Conservation (phyloP, 1,140 invertebrate species). For the Orius laevigatus region DNA sequence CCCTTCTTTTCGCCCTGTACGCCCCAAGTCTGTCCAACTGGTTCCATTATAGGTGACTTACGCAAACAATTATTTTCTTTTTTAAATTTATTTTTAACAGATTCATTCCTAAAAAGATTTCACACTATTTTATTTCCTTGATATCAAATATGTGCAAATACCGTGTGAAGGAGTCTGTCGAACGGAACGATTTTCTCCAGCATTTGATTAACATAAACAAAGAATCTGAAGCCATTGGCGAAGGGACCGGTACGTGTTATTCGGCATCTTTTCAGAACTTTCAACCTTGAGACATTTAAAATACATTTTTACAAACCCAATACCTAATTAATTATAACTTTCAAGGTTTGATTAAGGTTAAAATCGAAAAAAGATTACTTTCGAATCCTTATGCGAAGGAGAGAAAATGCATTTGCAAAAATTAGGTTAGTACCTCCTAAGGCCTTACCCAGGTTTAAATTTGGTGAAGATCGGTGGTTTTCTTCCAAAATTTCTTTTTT, state of each 20-base stretch:
- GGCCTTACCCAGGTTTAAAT: too few relatives aligned
- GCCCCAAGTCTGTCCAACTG: conserved; percentile 16
- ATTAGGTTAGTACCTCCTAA: too few relatives aligned
- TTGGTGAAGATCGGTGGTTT: too few relatives aligned
- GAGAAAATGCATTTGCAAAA: too few relatives aligned
- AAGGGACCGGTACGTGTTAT: conserved; percentile 12
- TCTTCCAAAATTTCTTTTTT: too few relatives aligned
- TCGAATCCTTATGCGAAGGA: too few relatives aligned
- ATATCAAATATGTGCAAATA: conserved; percentile 10
- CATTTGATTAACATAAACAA: conserved; percentile 21
- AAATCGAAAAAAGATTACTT: too few relatives aligned
- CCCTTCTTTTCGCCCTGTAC: conserved; percentile 16
- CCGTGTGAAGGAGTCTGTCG: conserved; percentile 27
- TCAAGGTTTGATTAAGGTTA: too few relatives aligned
- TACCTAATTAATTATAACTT: too few relatives aligned
- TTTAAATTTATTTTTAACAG: conserved; percentile 2
- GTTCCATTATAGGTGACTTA: conserved; percentile 14
- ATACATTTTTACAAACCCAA: too few relatives aligned
- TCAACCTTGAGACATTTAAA: too few relatives aligned
- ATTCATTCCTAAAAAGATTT: conserved; percentile 9
- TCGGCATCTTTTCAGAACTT: too few relatives aligned
- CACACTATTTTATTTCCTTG: conserved; percentile 9
- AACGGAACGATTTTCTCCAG: conserved; percentile 28
- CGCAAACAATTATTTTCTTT: neutral
- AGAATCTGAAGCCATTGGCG: conserved; percentile 13